Base-by-base conservation (phyloP, 2,113 vertebrate species). In the Sarotherodon lohbergeri region DNA sequence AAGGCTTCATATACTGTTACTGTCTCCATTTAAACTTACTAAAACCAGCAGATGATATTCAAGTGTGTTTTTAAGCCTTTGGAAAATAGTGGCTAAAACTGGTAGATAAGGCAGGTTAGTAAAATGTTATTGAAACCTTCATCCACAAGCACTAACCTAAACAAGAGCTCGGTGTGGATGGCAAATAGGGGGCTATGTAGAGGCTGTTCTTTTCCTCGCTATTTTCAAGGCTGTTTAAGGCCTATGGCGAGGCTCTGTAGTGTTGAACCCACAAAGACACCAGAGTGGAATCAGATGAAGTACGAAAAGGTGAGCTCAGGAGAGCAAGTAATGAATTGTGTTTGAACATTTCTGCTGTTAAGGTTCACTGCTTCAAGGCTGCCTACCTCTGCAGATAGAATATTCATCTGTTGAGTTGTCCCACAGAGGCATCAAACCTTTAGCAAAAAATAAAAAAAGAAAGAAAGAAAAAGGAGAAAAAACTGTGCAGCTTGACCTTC, bases 271-370 rank as follows among this genome's bases (percentile, higher is more conserved):
- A 76, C 68, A 52, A 91, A 92, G 88, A 92, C 80, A 24, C 78
- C 34, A 61, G 68, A 43, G 36, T 78, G 81, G 85, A 92, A 86
- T 89, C 90, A 84, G 82, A 92, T 89, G 88, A 86, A 92, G 85
- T 86, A 92, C 83, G 85, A 93, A 95, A 88, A 92, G 87, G 85
- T 92, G 91, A 89, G 93, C 91, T 82, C 27, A 7, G 57, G 89
- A 94, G 90, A 88, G 92, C 90, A 92, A 94, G 94, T 91, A 93
- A 39, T 82, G 86, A 92, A 87, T 88, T 85, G 91, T 92, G 90
- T 92, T 93, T 93, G 92, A 95, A 93, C 90, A 92, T 93, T 80
- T 88, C 86, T 87, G 88, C 82, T 86, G 88, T 80, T 85, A 82
- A 83, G 92, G 90, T 90, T 88, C 85, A 82, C 52, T 85, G 92